Evolutionary conservation across 2,113 vertebrate species (phyloP), one percentile per base, ranked within the genome.

Genomic region (Nibea coibor): DNA sequence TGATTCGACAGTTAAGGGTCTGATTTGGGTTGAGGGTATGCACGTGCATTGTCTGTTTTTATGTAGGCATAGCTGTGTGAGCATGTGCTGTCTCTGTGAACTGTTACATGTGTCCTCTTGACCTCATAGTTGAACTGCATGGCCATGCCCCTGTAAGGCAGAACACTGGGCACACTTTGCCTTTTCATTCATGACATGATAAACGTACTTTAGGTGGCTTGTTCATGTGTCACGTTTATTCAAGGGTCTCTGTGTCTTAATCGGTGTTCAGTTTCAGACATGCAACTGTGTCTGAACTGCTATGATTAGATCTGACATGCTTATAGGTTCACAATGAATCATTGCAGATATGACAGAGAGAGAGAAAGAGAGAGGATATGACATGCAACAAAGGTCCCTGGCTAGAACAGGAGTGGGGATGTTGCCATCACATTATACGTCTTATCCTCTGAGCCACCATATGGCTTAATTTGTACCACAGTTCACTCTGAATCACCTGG

Each of bases 211-310:
- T 35, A 42, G 26, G 43, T 68, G 26, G 67, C 74, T 82, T 76
- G 42, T 86, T 84, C 58, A 69, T 75, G 64, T 75, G 88, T 88
- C 79, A 75, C 14, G 10, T 87, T 90, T 85, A 82, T 85, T 89
- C 58, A 68, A 31, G 57, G 81, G 51, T 62, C 51, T 43, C 16
- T 8, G 48, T 45, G n/a, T 78, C 81, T 82, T 80, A 67, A 85
- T 86, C 78, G 50, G 85, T 78, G 42, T 83, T 59, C 22, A 53
- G 56, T 87, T 89, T 86, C 69, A 74, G 61, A 69, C 10, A 1
- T 50, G 47, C 58, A 71, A 72, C 67, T 83, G 72, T 73, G 69
- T 43, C 47, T 48, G 22, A 50, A 31, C 48, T 19, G 43, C 57
- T 11, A 2, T 51, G 17, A 77, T 72, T 68, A 78, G 19, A 66